phyloP scores from a whole-genome alignment of 2,797 vertebrate genomes.

The Rhabdophis nuchalis region DNA sequence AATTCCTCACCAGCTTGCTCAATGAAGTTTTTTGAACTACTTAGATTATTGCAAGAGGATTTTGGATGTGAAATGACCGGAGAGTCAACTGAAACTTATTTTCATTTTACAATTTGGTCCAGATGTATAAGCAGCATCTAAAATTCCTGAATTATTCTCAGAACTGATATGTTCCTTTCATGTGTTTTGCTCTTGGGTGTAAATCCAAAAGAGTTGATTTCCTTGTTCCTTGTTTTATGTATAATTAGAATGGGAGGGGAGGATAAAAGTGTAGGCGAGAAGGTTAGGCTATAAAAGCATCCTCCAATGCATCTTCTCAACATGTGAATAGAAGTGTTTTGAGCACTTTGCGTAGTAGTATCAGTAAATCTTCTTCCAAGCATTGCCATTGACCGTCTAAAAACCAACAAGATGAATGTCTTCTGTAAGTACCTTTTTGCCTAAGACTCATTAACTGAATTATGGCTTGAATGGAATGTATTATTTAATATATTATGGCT shows the following conservation, averaged over 20 bases:
- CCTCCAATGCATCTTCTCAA: background rate
- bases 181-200: too few relatives aligned
- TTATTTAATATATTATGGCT: background rate
- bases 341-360: too few relatives aligned
- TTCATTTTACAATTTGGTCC: background rate
- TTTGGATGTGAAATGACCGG: background rate
- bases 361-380: background rate
- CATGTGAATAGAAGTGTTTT: background rate
- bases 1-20: background rate
- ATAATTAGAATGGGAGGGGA: background rate
- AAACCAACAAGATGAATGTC: background rate
- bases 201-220: background rate
- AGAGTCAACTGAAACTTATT: background rate
- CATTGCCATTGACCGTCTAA: background rate
- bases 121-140: too few relatives aligned
- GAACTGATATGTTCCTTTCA: background rate
- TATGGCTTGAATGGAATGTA: background rate
- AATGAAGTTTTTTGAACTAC: background rate
- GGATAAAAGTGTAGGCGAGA: too few relatives aligned
- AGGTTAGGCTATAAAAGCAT: background rate
- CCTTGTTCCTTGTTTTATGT: background rate
- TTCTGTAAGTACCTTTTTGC: slow-evolving; percentile 8
- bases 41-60: background rate
- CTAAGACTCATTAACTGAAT: background rate
- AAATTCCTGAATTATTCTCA: background rate